Evolutionary conservation across 2,888 invertebrate species (phyloP).

Genomic region (Pasiphila rectangulata): DNA sequence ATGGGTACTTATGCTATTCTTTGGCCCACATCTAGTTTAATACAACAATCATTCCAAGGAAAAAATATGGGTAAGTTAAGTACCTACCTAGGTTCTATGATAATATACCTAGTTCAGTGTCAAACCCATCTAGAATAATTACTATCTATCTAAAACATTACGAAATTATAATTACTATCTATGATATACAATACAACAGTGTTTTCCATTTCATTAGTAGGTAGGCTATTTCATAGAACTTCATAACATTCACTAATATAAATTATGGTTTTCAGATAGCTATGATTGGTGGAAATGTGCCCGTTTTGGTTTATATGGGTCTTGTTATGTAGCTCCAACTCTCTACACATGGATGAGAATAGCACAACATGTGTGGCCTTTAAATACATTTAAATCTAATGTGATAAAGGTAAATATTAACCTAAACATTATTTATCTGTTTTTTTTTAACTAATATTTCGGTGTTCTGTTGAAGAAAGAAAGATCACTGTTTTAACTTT

Average conservation of each 20-base stretch:
- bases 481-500: no score
- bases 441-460: no score
- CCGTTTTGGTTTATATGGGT: conserved; percentile 89
- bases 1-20: conserved; percentile 86
- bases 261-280: conserved; percentile 59
- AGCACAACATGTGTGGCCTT: conserved; percentile 89
- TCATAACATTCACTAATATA: no score
- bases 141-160: no score
- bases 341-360: conserved; percentile 89
- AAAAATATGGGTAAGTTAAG: conserved; percentile 79
- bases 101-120: no score
- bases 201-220: no score
- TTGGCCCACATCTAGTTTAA: conserved; percentile 87
- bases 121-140: no score
- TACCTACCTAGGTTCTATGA: not conserved
- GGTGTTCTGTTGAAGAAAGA: no score
- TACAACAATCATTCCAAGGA: conserved; percentile 86
- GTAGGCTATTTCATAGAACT: no score
- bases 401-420: conserved; percentile 86
- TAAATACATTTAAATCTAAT: conserved; percentile 84
- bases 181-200: no score
- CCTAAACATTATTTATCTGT: no score
- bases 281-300: conserved; percentile 86
- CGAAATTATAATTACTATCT: no score
- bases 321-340: conserved; percentile 90